Conservation (phyloP, 2,113 vertebrate genomes). For the Tenebrosternarchus preto region DNA sequence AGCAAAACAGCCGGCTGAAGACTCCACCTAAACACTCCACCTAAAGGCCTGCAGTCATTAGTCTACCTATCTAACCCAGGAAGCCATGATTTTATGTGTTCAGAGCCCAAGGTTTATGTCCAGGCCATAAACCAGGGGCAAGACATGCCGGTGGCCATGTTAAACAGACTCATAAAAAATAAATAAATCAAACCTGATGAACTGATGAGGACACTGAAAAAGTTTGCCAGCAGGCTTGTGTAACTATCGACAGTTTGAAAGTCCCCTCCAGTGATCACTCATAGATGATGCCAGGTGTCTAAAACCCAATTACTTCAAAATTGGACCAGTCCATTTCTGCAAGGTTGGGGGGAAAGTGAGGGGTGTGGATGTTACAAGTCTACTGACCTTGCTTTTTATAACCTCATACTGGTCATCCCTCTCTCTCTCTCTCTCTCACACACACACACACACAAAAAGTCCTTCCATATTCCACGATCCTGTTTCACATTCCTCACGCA, state of each 20-base stretch:
- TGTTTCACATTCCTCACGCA: background rate
- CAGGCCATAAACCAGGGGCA: constrained; percentile 41
- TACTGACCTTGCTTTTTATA: too few species aligned
- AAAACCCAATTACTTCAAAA: constrained; percentile 27
- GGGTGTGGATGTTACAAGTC: background rate
- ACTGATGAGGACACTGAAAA: constrained; percentile 25
- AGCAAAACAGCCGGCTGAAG: background rate
- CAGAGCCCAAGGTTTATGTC: constrained; percentile 44
- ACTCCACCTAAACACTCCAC: too few species aligned
- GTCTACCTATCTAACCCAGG: constrained; percentile 19
- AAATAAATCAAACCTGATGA: background rate
- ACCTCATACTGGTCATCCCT: too few species aligned
- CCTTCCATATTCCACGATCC: background rate
- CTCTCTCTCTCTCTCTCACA: too few species aligned
- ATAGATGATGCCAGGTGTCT: constrained; percentile 35
- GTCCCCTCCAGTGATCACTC: constrained; percentile 24
- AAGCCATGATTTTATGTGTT: background rate
- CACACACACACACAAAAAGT: too few species aligned
- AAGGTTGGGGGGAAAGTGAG: too few species aligned
- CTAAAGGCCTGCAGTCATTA: constrained; percentile 6
- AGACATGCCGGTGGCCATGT: constrained; percentile 28
- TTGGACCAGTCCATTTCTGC: constrained; percentile 15
- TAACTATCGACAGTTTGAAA: constrained; percentile 33
- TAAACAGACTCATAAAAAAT: constrained; percentile 29
- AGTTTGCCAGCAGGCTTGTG: constrained; percentile 10